Evolutionary conservation across 2,888 invertebrate species (phyloP).

Genomic region (Geophilus truncorum): DNA sequence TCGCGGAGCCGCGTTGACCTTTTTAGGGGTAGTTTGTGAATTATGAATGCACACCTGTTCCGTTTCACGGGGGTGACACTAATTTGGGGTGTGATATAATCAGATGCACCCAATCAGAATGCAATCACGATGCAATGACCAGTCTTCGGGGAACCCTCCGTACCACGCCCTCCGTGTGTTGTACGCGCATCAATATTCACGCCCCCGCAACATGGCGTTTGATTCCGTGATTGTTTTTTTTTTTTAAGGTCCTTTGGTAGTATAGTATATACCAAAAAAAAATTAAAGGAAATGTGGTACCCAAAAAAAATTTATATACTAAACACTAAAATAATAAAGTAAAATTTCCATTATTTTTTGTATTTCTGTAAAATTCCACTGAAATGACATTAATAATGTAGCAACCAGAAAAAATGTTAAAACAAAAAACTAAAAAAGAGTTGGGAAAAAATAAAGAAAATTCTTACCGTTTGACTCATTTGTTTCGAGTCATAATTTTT

Average conservation of each 20-base stretch:
- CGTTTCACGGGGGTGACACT: neutral
- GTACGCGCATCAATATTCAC: neutral
- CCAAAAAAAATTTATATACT: too few species aligned
- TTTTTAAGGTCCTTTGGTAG: neutral
- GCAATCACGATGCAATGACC: neutral
- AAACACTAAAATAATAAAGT: too few species aligned
- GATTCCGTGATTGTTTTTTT: neutral
- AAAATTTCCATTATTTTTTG: too few species aligned
- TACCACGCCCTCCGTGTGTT: neutral
- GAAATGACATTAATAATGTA: too few species aligned
- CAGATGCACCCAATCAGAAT: constrained; percentile 1
- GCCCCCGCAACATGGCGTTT: neutral
- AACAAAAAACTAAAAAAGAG: neutral
- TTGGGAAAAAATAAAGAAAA: too few species aligned
- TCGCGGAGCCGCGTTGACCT: neutral
- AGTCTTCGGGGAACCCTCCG: neutral
- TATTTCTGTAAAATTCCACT: too few species aligned
- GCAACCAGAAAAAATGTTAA: neutral
- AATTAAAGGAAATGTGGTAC: too few species aligned
- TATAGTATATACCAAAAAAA: too few species aligned
- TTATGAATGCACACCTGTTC: neutral
- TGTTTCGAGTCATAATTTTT: neutral
- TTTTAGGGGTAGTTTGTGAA: neutral
- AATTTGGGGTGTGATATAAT: neutral
- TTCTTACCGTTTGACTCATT: neutral